Conservation (phyloP, 2,888 invertebrate genomes). For the Galerucella nymphaeae region DNA sequence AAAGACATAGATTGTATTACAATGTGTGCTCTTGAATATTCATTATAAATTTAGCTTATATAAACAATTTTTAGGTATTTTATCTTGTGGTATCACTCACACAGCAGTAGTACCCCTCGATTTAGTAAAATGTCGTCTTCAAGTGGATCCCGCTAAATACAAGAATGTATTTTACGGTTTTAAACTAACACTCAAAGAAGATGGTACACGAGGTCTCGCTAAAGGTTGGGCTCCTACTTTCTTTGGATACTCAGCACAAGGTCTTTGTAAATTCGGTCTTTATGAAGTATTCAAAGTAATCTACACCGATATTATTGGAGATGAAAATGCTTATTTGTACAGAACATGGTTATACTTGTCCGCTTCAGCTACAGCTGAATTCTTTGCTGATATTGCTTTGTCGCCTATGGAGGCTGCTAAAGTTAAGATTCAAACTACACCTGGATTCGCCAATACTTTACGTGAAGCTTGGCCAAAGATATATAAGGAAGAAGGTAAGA, state of each 20-base stretch:
- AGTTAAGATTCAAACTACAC: constrained; percentile 92
- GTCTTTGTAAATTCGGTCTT: constrained; percentile 97
- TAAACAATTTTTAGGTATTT: constrained; percentile 58
- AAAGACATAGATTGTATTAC: too few relatives aligned
- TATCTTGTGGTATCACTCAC: constrained; percentile 87
- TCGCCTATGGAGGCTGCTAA: constrained; percentile 98
- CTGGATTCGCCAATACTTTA: constrained; percentile 90
- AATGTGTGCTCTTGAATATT: too few relatives aligned
- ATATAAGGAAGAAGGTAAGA: constrained; percentile 79
- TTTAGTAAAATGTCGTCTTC: constrained; percentile 94
- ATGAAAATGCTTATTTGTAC: constrained; percentile 92
- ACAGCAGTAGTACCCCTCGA: constrained; percentile 96
- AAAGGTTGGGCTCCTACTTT: constrained; percentile 99
- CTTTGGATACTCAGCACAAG: constrained; percentile 95
- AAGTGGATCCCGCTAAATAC: constrained; percentile 95
- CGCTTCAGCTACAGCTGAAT: constrained; percentile 96
- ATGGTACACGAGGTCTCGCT: constrained; percentile 85
- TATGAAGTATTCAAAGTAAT: constrained; percentile 82
- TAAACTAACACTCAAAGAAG: constrained; percentile 86
- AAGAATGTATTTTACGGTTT: constrained; percentile 89
- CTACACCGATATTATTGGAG: constrained; percentile 87
- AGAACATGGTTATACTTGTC: constrained; percentile 85
- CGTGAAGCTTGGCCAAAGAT: constrained; percentile 93
- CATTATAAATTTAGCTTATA: too few relatives aligned
- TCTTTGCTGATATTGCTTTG: constrained; percentile 97